Percentiles rank a stretch among this genome's conserved stretches.
Evolutionary conservation across 92 coral and sea anemone species (phyloP).

Genomic region (Zoanthus sociatus): DNA sequence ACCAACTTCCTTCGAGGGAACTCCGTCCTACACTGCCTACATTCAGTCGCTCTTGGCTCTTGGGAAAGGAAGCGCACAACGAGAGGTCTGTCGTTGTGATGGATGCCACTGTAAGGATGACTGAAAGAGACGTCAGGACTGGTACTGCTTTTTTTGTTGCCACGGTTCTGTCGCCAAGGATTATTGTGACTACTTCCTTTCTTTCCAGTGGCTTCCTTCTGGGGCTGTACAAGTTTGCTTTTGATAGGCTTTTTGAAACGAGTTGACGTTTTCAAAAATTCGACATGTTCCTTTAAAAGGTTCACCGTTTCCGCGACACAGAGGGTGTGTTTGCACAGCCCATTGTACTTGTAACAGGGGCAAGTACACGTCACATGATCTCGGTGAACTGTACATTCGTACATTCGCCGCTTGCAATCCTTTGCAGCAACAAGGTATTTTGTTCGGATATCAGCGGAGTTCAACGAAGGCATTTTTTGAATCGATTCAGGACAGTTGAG

Average conservation of each 20-base stretch:
- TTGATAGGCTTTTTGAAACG: neutral
- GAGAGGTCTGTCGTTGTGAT: conserved; percentile 57
- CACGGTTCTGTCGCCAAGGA: conserved; percentile 55
- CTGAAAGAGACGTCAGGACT: neutral
- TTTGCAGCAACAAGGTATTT: conserved; percentile 30
- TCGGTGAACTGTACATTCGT: neutral
- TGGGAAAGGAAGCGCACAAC: conserved; percentile 50
- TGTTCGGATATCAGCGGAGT: neutral
- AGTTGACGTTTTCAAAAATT: neutral
- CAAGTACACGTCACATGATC: conserved; percentile 23
- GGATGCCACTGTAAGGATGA: conserved; percentile 32
- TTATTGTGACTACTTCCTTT: conserved; percentile 58
- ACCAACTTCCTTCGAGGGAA: conserved; percentile 55
- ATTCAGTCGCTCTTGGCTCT: conserved; percentile 48
- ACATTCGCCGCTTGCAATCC: conserved; percentile 15
- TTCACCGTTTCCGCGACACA: conserved; percentile 20
- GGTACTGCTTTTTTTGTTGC: too few species aligned
- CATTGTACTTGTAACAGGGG: conserved; percentile 7
- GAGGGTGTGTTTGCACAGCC: conserved; percentile 23
- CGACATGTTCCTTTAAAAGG: neutral
- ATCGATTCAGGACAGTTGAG: conserved; percentile 1
- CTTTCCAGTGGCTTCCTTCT: conserved; percentile 54
- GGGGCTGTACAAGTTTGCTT: conserved; percentile 19
- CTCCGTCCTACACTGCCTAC: conserved; percentile 61
- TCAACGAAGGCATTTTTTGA: neutral